Base-by-base conservation (phyloP, 92 coral and sea anemone species). In the Paramuricea clavata region DNA sequence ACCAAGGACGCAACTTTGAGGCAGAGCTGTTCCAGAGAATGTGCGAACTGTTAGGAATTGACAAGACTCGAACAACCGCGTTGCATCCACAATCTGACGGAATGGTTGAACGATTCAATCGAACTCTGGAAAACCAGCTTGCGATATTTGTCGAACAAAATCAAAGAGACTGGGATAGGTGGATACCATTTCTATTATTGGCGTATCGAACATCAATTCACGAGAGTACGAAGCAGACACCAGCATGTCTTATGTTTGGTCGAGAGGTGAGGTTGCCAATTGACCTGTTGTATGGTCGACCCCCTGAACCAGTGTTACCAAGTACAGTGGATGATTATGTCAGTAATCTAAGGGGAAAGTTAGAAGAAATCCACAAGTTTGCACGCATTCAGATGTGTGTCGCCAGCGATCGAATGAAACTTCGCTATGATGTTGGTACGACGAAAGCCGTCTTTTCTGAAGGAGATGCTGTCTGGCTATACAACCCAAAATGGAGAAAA, bases 41-140 rank as follows among this genome's bases (percentile, higher is more conserved):
- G 64, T 39, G 44, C 10, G 44, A 39, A 10, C 44, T 39, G 44
- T 39, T 89, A 43, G 89, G 83, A 0, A 78, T 89, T 23, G 89
- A 78, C 27, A 85, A 89, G 41, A 89, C 92, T 23, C 15, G 89
- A 43, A 85, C 87, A 15, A 83, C 92, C 16, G 72, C 92, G 13
- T 41, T 86, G 21, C 90, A 86, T 54, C n/a, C n/a, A n/a, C n/a
- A n/a, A n/a, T n/a, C n/a, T 65, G 85, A 31, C 17, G 88, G 87
- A 62, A 62, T 81, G 82, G 88, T 84, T 12, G 83, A 73, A 41
- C 49, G 83, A 13, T 84, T 41, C 68, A 76, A 86, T 43, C 76
- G 74, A 22, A 76, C 89, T 64, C 3, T 86, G 43, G 84, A 65
- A 23, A 19, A 23, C 32, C 76, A 75, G 17, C 75, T 86, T 2